Conservation (phyloP, 2,888 invertebrate species). For the Autographa gamma region DNA sequence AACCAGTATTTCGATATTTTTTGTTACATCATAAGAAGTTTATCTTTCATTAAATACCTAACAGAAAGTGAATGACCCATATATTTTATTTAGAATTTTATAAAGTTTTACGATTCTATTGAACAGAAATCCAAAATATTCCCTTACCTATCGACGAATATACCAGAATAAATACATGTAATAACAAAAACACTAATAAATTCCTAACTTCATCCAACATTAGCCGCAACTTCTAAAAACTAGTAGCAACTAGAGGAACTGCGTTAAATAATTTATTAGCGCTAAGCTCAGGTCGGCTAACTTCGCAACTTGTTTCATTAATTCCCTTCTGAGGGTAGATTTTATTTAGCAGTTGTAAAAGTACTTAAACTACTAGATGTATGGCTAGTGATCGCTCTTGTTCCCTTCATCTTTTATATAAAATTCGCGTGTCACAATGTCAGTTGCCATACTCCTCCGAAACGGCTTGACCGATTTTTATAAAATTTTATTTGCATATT, state of each 20-base stretch:
- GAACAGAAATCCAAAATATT: too few species aligned
- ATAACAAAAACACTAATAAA: background rate
- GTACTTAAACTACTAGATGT: constrained; percentile 9
- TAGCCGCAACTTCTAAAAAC: constrained; percentile 17
- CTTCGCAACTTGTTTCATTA: constrained; percentile 30
- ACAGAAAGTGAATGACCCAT: too few species aligned
- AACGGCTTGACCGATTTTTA: too few species aligned
- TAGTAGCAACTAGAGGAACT: constrained; percentile 22
- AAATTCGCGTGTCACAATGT: background rate
- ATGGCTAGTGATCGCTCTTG: background rate
- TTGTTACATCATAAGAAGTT: too few species aligned
- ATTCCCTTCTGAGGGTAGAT: constrained; percentile 33
- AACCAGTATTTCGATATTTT: too few species aligned
- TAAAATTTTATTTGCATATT: too few species aligned
- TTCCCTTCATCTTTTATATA: background rate
- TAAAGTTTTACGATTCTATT: too few species aligned
- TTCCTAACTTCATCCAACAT: background rate
- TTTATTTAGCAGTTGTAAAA: constrained; percentile 45
- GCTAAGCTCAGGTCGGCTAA: constrained; percentile 18
- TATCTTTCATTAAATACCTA: too few species aligned
- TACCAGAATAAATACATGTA: background rate
- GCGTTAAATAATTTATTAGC: constrained; percentile 50
- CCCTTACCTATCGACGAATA: too few species aligned
- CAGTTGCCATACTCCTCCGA: too few species aligned
- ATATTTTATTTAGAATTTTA: too few species aligned